Conservation (phyloP, 1,140 invertebrate species). For the Temnothorax curvispinosus region DNA sequence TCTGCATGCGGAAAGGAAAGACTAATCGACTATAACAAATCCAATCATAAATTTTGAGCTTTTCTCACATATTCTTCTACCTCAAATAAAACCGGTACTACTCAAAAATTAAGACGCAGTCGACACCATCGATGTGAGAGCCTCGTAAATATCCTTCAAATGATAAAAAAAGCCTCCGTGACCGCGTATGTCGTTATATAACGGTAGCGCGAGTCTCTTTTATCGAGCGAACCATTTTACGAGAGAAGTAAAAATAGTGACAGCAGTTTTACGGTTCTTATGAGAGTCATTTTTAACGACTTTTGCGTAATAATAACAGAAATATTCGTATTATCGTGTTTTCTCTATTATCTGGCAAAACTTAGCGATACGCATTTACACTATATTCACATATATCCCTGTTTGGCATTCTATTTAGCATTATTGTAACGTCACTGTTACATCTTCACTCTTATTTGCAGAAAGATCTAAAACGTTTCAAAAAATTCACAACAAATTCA, state of each 20-base stretch:
- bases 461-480: background rate
- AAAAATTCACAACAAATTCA: background rate
- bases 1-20: background rate
- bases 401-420: background rate
- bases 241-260: slow-evolving; percentile 59
- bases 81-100: background rate
- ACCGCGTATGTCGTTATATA: slow-evolving; percentile 49
- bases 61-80: background rate
- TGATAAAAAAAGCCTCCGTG: slow-evolving; percentile 42
- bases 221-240: slow-evolving; percentile 52
- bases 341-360: slow-evolving; percentile 9
- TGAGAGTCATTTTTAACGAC: slow-evolving; percentile 42
- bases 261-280: slow-evolving; percentile 52
- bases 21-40: background rate
- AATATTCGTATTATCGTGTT: slow-evolving; percentile 2
- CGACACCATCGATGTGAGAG: background rate
- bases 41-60: background rate
- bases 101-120: slow-evolving; percentile 22
- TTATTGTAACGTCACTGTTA: background rate
- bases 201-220: slow-evolving; percentile 49
- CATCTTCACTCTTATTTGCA: background rate
- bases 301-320: slow-evolving; percentile 12
- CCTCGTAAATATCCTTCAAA: slow-evolving; percentile 47
- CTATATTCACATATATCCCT: background rate
- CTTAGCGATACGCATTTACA: background rate